Conservation (phyloP, 2,113 vertebrate genomes). For the Athene noctua region DNA sequence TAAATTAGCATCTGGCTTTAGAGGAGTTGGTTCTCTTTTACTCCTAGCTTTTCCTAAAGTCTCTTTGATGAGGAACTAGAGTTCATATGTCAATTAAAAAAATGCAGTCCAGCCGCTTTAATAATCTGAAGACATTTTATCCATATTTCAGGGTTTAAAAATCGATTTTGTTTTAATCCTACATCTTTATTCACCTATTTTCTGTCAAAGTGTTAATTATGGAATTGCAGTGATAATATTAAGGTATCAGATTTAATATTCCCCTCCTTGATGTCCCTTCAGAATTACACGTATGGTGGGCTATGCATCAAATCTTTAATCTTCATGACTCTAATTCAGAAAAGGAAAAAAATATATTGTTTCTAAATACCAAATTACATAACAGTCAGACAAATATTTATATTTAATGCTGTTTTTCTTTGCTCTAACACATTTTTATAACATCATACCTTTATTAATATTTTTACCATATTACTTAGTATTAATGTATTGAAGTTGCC, state of each 20-base stretch:
- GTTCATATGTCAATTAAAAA: background rate
- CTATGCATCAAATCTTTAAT: background rate
- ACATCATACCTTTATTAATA: background rate
- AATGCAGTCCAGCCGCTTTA: background rate
- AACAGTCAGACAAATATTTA: background rate
- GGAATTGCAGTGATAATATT: background rate
- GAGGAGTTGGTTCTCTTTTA: background rate
- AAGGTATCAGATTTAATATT: background rate
- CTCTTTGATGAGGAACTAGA: background rate
- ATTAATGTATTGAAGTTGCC: background rate
- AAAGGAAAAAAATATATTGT: background rate
- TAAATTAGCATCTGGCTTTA: background rate
- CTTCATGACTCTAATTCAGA: background rate
- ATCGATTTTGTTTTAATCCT: background rate
- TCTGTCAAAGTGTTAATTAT: background rate
- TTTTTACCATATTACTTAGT: background rate
- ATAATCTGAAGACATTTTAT: background rate
- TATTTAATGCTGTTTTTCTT: background rate
- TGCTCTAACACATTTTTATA: background rate
- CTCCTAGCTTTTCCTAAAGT: background rate
- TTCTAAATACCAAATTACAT: background rate
- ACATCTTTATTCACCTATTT: background rate
- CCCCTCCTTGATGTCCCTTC: background rate
- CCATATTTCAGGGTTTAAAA: background rate
- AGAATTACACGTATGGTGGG: fast-evolving